Percentiles rank a stretch among this genome's conserved stretches.
phyloP scores from a whole-genome alignment of 1,140 invertebrate genomes.

The Odontomachus brunneus region DNA sequence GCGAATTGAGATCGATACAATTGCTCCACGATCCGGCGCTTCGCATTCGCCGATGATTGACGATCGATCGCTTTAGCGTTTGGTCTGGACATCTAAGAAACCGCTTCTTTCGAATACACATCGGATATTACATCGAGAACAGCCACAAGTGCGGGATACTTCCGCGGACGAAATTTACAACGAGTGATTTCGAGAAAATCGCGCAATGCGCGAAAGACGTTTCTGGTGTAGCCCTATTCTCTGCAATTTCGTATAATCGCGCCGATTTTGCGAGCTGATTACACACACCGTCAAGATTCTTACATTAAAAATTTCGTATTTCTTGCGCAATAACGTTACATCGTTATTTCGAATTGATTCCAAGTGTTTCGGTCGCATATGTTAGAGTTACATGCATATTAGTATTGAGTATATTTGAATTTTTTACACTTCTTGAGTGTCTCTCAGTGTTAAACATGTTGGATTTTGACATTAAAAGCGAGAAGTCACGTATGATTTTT shows the following conservation, averaged over 20 bases:
- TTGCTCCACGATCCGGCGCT: constrained; percentile 1
- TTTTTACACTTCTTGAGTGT: no score
- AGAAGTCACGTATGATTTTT: no score
- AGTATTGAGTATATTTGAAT: no score
- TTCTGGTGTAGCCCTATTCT: neutral
- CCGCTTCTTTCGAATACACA: neutral
- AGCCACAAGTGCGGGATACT: neutral
- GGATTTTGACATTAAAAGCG: no score
- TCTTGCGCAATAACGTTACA: neutral
- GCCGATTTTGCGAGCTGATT: neutral
- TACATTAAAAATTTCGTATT: neutral
- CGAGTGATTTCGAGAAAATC: constrained; percentile 36
- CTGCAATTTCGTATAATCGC: neutral
- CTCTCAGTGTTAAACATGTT: no score
- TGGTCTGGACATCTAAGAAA: neutral
- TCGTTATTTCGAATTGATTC: neutral
- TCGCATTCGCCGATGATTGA: constrained; percentile 21
- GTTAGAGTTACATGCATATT: no score
- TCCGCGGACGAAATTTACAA: neutral
- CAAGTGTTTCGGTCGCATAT: no score
- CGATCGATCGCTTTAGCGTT: constrained; percentile 22
- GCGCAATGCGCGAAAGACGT: constrained; percentile 9
- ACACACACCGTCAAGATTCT: neutral
- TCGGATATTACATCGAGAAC: constrained; percentile 15
- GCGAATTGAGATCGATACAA: constrained; percentile 38